phyloP scores from a whole-genome alignment of 2,888 invertebrate species.

The Apamea sordens region DNA sequence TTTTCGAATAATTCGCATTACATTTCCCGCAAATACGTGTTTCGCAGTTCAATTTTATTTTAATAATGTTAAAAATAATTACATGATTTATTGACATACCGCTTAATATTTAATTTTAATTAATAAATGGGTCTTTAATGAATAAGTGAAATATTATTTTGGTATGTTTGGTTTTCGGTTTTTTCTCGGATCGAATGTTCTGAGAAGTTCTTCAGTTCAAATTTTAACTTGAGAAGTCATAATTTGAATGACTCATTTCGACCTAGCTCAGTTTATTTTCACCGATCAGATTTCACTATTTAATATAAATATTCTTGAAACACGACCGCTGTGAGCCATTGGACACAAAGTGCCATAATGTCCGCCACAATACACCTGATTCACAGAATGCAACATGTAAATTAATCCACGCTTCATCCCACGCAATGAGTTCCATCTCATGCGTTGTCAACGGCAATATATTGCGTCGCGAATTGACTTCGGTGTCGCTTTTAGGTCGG shows the following conservation, averaged over 20 bases:
- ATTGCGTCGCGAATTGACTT: slow-evolving; percentile 57
- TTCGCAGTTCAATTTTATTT: slow-evolving; percentile 36
- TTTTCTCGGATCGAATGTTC: neutral
- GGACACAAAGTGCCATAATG: neutral
- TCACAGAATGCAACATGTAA: slow-evolving; percentile 39
- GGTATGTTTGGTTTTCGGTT: neutral
- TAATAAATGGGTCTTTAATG: neutral
- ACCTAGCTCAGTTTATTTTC: neutral
- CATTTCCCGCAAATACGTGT: slow-evolving; percentile 47
- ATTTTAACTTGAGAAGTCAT: neutral
- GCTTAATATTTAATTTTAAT: slow-evolving; percentile 7
- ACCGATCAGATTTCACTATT: neutral
- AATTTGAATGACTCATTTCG: neutral
- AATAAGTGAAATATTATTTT: neutral
- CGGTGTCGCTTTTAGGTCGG: slow-evolving; percentile 62
- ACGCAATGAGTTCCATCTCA: slow-evolving; percentile 68
- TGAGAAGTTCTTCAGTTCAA: neutral
- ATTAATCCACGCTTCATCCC: slow-evolving; percentile 45
- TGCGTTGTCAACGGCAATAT: slow-evolving; percentile 69
- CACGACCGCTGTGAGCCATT: neutral
- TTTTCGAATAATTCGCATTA: slow-evolving; percentile 60
- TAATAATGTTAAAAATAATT: slow-evolving; percentile 36
- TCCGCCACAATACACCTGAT: slow-evolving; percentile 9
- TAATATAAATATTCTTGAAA: neutral
- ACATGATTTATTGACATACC: slow-evolving; percentile 22